Conservation (phyloP, 1,140 invertebrate genomes). For the Drosophila bifasciata region DNA sequence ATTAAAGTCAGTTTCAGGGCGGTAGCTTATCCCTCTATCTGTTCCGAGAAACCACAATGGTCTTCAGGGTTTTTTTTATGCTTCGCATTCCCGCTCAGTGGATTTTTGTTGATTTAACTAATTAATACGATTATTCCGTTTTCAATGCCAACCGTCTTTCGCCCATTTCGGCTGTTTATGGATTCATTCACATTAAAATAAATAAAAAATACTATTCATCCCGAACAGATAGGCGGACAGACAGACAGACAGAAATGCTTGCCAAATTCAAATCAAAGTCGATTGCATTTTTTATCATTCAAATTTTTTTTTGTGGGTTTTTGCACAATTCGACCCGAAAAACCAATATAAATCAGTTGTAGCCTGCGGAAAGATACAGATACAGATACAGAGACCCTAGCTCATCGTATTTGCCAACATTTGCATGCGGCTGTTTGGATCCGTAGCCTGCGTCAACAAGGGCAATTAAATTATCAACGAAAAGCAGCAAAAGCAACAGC, state of each 20-base stretch:
- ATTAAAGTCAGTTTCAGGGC: too few relatives aligned
- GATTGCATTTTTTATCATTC: slow-evolving; percentile 43
- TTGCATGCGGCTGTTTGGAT: slow-evolving; percentile 39
- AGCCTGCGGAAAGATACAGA: slow-evolving; percentile 13
- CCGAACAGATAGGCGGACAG: neutral
- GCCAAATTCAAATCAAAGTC: slow-evolving; percentile 17
- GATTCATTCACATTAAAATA: slow-evolving; percentile 23
- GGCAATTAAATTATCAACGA: slow-evolving; percentile 62
- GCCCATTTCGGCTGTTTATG: slow-evolving; percentile 29
- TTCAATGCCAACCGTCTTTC: slow-evolving; percentile 47
- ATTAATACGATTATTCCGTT: slow-evolving; percentile 48
- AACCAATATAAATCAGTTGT: slow-evolving; percentile 46
- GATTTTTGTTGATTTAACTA: slow-evolving; percentile 46
- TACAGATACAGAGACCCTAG: neutral
- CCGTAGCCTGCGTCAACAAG: slow-evolving; percentile 25
- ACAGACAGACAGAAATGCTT: slow-evolving; percentile 12
- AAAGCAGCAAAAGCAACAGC: slow-evolving; percentile 14
- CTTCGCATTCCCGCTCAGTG: slow-evolving; percentile 32
- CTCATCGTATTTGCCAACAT: slow-evolving; percentile 27
- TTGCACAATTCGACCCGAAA: slow-evolving; percentile 49
- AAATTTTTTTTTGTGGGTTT: slow-evolving; percentile 30
- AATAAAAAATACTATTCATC: slow-evolving; percentile 27
- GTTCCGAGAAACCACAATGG: slow-evolving; percentile 7
- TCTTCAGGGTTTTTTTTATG: slow-evolving; percentile 38
- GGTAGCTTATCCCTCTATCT: neutral